Percentiles rank a stretch among this genome's conserved stretches.
These are phyloP conservation scores for Mactra quadrangularis DNA, from an alignment of 1,140 invertebrate genomes.

Conservation along the genomic window DNA sequence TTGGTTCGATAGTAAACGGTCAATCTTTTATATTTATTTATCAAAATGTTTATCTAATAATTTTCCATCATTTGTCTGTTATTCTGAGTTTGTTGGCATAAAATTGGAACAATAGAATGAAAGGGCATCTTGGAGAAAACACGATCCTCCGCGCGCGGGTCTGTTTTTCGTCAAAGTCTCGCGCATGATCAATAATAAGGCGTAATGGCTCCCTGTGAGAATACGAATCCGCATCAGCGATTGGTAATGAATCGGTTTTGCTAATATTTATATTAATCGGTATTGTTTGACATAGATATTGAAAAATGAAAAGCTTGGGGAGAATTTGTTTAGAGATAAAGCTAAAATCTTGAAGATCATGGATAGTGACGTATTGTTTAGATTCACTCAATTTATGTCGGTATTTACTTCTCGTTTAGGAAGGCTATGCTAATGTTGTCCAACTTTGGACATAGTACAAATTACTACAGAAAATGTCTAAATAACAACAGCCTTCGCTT, in stretches of 20 bases:
- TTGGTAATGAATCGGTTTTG: constrained; percentile 62
- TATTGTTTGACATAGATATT: constrained; percentile 42
- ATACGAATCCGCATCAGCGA: constrained; percentile 56
- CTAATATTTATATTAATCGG: constrained; percentile 53
- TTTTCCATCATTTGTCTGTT: constrained; percentile 68
- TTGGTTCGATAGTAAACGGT: constrained; percentile 55
- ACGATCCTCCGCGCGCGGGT: constrained; percentile 62
- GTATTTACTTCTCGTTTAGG: constrained; percentile 24
- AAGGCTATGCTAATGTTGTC: constrained; percentile 20
- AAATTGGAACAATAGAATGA: constrained; percentile 75
- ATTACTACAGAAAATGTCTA: neutral
- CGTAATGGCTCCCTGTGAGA: constrained; percentile 48
- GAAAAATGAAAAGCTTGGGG: constrained; percentile 49
- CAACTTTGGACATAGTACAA: neutral
- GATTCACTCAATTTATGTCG: constrained; percentile 36
- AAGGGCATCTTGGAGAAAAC: constrained; percentile 70
- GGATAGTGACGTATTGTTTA: constrained; percentile 25
- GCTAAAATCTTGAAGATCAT: constrained; percentile 8
- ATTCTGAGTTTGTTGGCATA: constrained; percentile 64
- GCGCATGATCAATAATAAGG: constrained; percentile 53
- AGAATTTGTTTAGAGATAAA: constrained; percentile 28
- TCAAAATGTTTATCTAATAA: constrained; percentile 72
- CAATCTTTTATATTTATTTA: constrained; percentile 68
- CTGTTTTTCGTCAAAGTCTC: constrained; percentile 68
- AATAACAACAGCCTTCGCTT: neutral